Evolutionary conservation across 2,113 vertebrate species (phyloP), one percentile per base, ranked within the genome.

Genomic region (Ceuthmochares aereus): DNA sequence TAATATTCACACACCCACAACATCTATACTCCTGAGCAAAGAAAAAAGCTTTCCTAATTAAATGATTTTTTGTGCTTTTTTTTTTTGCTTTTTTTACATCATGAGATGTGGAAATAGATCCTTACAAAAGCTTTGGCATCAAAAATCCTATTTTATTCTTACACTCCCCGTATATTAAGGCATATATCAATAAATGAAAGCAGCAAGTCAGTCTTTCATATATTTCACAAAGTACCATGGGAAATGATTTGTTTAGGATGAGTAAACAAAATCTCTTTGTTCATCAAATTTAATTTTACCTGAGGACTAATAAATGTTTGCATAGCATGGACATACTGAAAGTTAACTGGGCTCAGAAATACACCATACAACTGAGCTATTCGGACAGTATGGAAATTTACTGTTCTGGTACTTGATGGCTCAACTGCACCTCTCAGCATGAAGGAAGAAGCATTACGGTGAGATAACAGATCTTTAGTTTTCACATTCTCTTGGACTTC

Each of bases 231-330:
- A 7, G 21, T 21, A 91, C 83, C 62, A 36, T n/a, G 74, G 40
- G 40, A 40, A 40, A 40, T 40, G 40, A 40, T 40, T 40, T 40
- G 40, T 40, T 40, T 40, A 40, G 40, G 40, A 40, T 40, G 40
- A 40, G 40, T 58, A 42, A 60, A 92, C 37, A 97, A 91, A 95
- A 92, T 60, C 64, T 70, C 73, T 96, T 91, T 86, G 73, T n/a
- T 95, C 77, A 96, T 83, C 25, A 97, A 97, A 93, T 23, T 79
- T 94, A 43, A 95, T 96, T 92, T 94, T 83, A 94, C 54, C 76
- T 89, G 63, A 90, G 14, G 62, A 90, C 62, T 68, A 86, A 62
- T 55, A 78, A 87, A 85, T 27, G 22, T 36, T 4, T 40, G n/a
- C 30, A 27, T 11, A 76, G 13, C n/a, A 76, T 2, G 36, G 25